Evolutionary conservation across 2,888 invertebrate genomes (phyloP), one percentile per base, ranked within the genome.

Genomic region (Argyresthia goedartella): DNA sequence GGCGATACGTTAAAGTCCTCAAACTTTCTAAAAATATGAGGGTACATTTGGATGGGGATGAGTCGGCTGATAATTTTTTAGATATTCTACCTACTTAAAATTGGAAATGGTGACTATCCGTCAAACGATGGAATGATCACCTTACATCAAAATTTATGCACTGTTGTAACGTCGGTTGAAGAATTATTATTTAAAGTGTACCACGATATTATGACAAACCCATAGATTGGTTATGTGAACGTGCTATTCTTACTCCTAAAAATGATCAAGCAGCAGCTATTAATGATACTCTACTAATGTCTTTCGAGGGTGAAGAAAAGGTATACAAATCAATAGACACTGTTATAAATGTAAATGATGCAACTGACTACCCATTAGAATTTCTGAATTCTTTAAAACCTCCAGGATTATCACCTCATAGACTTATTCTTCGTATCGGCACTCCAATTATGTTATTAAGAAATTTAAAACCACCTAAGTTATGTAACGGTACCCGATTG

Each of bases 241-340:
- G 60, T 42, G 59, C 58, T 54, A 60, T 60, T 57, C 56, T 62
- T 52, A 54, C 62, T 10, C 54, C 60, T n/a, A 60, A 54, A 55
- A 63, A 62, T 39, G 54, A 46, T 54, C 54, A 51, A 44, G 61
- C 58, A 11, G 53, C 56, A 15, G 56, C 54, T 43, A 58, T 59
- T 10, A 60, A 61, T 45, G 47, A 54, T 16, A 47, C 50, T 25
- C 47, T 52, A 35, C 43, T 50, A 16, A 50, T 16, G 48, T 51
- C 54, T 13, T 50, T 53, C 41, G 51, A 53, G 35, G 36, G 50
- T 39, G 48, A 53, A 50, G 48, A 53, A 53, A 50, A 34, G 47
- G 16, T 47, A 39, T 53, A 53, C 43, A 48, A 47, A 35, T 53
- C 51, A 43, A 34, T 52, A 33, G 53, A 55, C 34, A 49, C 15